phyloP scores from a whole-genome alignment of 2,888 invertebrate genomes.

The Timema cristinae region DNA sequence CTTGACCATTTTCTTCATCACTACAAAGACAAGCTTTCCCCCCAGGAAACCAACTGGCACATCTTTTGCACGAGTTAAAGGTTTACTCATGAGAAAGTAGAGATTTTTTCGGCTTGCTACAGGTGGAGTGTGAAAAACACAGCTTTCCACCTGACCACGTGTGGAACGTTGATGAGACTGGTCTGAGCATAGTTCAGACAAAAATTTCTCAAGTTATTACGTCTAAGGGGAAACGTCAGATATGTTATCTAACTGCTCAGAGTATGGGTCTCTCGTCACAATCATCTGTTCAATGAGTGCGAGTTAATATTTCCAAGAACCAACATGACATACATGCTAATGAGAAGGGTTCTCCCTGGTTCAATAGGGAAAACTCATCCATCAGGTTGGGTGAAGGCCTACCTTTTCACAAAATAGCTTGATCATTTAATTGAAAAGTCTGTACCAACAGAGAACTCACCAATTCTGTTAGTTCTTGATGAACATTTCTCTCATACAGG shows the following conservation, averaged over 20 bases:
- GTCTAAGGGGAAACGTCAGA: conserved; percentile 13
- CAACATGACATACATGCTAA: conserved; percentile 8
- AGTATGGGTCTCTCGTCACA: conserved; percentile 23
- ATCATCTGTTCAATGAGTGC: conserved; percentile 24
- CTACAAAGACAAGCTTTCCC: conserved; percentile 1
- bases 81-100: conserved; percentile 13
- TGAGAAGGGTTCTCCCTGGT: conserved; percentile 21
- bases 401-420: background rate
- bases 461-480: conserved; percentile 1
- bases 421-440: conserved; percentile 5
- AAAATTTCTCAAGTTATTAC: conserved; percentile 13
- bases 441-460: background rate
- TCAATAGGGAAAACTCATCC: conserved; percentile 4
- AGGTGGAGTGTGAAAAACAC: background rate
- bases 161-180: conserved; percentile 28
- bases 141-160: conserved; percentile 3
- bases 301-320: conserved; percentile 22
- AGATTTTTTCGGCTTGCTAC: background rate
- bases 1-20: background rate
- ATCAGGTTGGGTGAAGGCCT: conserved; percentile 19
- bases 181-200: conserved; percentile 19
- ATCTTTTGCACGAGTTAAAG: conserved; percentile 1
- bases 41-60: conserved; percentile 9
- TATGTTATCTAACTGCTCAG: conserved; percentile 14
- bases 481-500: background rate